Conservation (phyloP, 2,797 vertebrate species). For the Lates japonicus region DNA sequence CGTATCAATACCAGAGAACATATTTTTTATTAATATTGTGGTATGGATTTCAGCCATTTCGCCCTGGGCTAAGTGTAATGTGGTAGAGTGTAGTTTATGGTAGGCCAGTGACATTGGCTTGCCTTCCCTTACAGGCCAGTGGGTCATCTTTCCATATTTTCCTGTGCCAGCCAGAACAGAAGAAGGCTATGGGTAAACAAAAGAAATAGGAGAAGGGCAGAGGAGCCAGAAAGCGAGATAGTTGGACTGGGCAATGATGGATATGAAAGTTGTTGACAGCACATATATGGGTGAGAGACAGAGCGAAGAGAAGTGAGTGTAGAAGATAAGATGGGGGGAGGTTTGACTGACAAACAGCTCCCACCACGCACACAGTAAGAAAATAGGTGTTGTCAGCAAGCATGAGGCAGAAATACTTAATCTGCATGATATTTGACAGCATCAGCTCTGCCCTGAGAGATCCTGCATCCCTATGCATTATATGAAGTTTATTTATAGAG, state of each 20-base stretch:
- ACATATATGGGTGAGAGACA: constrained; percentile 26
- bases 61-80: too few relatives aligned
- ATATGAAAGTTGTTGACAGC: constrained; percentile 47
- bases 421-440: constrained; percentile 56
- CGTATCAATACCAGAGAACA: not conserved
- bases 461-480: constrained; percentile 29
- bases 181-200: not conserved
- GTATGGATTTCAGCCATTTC: not conserved
- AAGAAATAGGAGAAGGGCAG: not conserved
- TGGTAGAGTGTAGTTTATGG: not conserved
- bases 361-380: not conserved
- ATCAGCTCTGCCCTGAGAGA: constrained; percentile 28
- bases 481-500: constrained; percentile 27
- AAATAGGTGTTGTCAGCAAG: constrained; percentile 45
- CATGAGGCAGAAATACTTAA: constrained; percentile 42
- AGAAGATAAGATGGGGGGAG: constrained; percentile 21
- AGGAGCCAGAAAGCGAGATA: not conserved
- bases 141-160: not conserved
- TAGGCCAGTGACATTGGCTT: not conserved
- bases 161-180: not conserved
- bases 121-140: not conserved
- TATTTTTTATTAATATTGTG: not conserved
- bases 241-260: constrained; percentile 22
- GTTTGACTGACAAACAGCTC: constrained; percentile 40
- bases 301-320: constrained; percentile 9